These are phyloP conservation scores for Epistrophe grossulariae DNA, from an alignment of 2,888 invertebrate species.

Conservation along the genomic window DNA sequence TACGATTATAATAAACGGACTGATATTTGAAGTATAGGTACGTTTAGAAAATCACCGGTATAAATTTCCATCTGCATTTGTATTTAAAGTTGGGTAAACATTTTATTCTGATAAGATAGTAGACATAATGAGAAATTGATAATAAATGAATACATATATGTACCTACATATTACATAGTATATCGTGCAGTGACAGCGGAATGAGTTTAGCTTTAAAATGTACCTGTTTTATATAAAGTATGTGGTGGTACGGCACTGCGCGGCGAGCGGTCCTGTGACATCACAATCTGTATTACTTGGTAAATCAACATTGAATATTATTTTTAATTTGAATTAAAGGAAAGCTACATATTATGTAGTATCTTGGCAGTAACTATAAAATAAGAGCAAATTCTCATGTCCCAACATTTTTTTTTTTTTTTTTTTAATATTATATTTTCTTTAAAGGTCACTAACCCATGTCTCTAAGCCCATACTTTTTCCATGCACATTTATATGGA, in stretches of 20 bases:
- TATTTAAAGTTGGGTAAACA: constrained; percentile 49
- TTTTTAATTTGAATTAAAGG: neutral
- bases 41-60: constrained; percentile 30
- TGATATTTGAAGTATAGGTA: neutral
- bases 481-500: no score
- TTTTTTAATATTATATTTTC: no score
- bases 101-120: constrained; percentile 63
- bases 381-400: no score
- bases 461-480: no score
- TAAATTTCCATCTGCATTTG: constrained; percentile 30
- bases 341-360: no score
- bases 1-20: neutral
- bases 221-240: neutral
- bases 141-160: constrained; percentile 1
- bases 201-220: no score
- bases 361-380: no score
- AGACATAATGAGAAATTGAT: constrained; percentile 27
- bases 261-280: constrained; percentile 61
- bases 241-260: neutral
- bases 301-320: neutral
- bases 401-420: no score
- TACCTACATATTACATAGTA: no score
- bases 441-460: no score
- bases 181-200: no score
- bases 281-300: constrained; percentile 25